Percentiles rank a stretch among this genome's conserved stretches.
These are phyloP conservation scores for Teleogryllus oceanicus DNA, from an alignment of 2,888 invertebrate genomes.

Conservation along the genomic window DNA sequence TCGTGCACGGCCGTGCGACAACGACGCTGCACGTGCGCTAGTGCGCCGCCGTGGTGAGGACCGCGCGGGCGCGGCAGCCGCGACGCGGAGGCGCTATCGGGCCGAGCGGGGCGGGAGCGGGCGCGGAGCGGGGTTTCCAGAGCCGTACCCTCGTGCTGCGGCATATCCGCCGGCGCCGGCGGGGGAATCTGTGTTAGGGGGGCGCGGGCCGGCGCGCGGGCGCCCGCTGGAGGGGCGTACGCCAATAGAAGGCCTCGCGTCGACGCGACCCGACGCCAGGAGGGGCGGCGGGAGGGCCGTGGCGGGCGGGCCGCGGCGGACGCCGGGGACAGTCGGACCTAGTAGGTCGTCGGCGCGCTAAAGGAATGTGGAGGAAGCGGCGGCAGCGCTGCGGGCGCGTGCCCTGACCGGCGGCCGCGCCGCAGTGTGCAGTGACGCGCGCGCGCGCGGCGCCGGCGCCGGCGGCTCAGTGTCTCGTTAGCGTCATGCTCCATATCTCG, in stretches of 20 bases:
- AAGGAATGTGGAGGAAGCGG: conserved; percentile 21
- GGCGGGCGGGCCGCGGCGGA: neutral
- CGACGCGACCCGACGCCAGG: neutral
- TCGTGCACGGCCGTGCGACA: neutral
- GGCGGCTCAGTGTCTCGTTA: neutral
- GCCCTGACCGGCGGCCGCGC: conserved; percentile 3
- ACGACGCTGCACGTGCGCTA: neutral
- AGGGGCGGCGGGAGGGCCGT: neutral
- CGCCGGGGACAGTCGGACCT: neutral
- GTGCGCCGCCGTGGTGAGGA: neutral
- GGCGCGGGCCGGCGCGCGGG: neutral
- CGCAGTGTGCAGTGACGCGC: conserved; percentile 19
- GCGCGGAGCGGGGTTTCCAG: neutral
- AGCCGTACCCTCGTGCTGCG: conserved; percentile 9
- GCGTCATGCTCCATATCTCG: conserved; percentile 18
- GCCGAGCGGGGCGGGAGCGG: neutral
- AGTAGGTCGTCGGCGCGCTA: neutral
- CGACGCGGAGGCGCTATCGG: neutral
- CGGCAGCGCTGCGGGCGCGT: conserved; percentile 20
- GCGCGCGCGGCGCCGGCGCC: conserved; percentile 18
- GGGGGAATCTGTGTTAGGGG: conserved; percentile 18
- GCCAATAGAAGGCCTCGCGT: neutral
- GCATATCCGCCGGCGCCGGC: conserved; percentile 18
- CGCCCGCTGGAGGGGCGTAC: neutral
- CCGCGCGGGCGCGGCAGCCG: neutral